Base-by-base conservation (phyloP, 92 coral and sea anemone species). In the Pocillopora meandrina region DNA sequence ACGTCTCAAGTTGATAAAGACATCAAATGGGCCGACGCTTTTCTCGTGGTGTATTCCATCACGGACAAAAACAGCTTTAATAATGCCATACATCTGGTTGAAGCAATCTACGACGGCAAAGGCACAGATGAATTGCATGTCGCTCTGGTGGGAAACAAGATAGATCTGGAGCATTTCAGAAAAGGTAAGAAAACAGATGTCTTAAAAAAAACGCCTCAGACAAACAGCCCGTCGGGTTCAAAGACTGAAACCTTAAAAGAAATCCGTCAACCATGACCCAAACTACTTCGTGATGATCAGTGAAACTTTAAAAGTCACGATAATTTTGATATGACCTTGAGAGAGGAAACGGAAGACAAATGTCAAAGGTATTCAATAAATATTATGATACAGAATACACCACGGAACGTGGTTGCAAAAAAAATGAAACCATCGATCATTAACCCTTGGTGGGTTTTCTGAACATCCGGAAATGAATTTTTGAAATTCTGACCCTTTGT, bases 51-150 rank as follows among this genome's bases (percentile, higher is more conserved):
- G n/a, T 97, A 97, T 87, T 91, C 97, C n/a, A 91, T 97, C 36
- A 97, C 99, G 23, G 99, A 97, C 76, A 97, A 90, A 83, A 92
- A 92, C 74, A 97, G 99, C 89, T 97, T 97, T 76, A 92, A 95
- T 78, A 89, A 94, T 21, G 99, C 99, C 0, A 82, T 95, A 8
- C 98, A 94, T 71, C 84, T 92, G 36, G 95, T 97, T 61, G 95
- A 93, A 65, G 90, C 91, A 20, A 96, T 97, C 59, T 93, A 95
- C 78, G 98, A 94, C 58, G 93, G 92, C 55, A 97, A 97, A 84
- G 98, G 94, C 55, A 96, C 98, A 6, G 95, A 94, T 69, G 98
- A 96, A 62, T 93, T 96, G 34, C 94, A 94, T 70, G 95, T 96
- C 61, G 99, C 99, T 12, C 68, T 96, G 72, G 93, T 96, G 81